These are phyloP conservation scores for Ericerus pela DNA, from an alignment of 1,140 invertebrate species.

Conservation along the genomic window DNA sequence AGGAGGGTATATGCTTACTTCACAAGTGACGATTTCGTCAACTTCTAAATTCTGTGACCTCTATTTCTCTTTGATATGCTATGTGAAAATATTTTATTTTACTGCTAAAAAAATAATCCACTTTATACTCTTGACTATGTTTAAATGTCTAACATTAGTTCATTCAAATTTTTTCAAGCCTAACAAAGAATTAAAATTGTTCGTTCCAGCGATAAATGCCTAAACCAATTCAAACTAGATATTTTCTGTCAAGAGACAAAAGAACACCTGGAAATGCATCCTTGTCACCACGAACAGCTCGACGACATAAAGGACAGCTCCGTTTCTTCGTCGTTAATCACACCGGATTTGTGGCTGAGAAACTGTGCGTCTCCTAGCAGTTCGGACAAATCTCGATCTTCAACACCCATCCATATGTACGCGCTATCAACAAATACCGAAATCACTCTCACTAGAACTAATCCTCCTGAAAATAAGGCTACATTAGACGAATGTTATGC, in stretches of 20 bases:
- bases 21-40: too few relatives aligned
- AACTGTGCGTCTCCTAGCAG: slow-evolving; percentile 51
- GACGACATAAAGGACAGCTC: slow-evolving; percentile 32
- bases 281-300: slow-evolving; percentile 35
- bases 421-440: slow-evolving; percentile 12
- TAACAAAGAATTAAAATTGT: too few relatives aligned
- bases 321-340: slow-evolving; percentile 45
- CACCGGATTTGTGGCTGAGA: slow-evolving; percentile 70
- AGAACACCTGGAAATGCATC: slow-evolving; percentile 70
- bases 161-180: too few relatives aligned
- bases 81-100: too few relatives aligned
- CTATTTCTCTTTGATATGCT: too few relatives aligned
- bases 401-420: slow-evolving; percentile 24
- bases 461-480: not conserved
- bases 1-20: too few relatives aligned
- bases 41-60: too few relatives aligned
- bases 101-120: too few relatives aligned
- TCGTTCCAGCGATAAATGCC: slow-evolving; percentile 67
- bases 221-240: slow-evolving; percentile 92
- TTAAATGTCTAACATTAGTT: too few relatives aligned
- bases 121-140: too few relatives aligned
- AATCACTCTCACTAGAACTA: slow-evolving; percentile 2
- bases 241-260: slow-evolving; percentile 84
- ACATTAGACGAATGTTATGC: not conserved
- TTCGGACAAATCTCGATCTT: slow-evolving; percentile 28